These are phyloP conservation scores for Trididemnum clinides DNA, from an alignment of 23 tunicate genomes.

Conservation along the genomic window DNA sequence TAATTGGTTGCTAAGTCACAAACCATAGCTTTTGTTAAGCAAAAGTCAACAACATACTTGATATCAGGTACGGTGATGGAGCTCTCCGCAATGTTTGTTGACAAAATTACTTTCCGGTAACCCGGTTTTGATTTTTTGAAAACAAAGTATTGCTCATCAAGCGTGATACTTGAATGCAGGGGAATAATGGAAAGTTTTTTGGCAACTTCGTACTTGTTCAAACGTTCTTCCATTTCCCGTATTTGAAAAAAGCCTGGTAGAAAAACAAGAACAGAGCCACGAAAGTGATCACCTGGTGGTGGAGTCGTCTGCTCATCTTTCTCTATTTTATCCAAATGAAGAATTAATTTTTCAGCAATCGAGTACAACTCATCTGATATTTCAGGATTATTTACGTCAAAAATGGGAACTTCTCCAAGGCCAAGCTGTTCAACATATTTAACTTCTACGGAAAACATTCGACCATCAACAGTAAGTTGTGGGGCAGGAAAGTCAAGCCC, in stretches of 20 bases:
- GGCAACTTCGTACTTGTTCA: constrained; percentile 35
- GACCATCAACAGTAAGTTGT: neutral
- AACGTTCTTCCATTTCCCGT: constrained; percentile 61
- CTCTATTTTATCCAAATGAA: constrained; percentile 64
- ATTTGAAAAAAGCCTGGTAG: constrained; percentile 77
- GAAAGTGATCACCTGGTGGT: neutral
- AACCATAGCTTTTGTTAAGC: constrained; percentile 70
- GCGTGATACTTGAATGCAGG: constrained; percentile 77
- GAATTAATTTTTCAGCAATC: constrained; percentile 59
- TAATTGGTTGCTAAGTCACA: constrained; percentile 79
- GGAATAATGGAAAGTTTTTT: constrained; percentile 63
- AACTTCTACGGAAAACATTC: constrained; percentile 55
- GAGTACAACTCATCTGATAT: constrained; percentile 54
- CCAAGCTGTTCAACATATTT: constrained; percentile 78
- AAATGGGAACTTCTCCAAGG: constrained; percentile 33
- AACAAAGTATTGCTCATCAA: constrained; percentile 73
- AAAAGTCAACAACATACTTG: constrained; percentile 90
- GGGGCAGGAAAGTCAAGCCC: constrained; percentile 26
- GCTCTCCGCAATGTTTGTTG: constrained; percentile 97
- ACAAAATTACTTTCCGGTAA: constrained; percentile 78
- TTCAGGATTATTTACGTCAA: constrained; percentile 49
- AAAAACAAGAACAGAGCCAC: constrained; percentile 86
- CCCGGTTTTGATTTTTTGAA: constrained; percentile 56
- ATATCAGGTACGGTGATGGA: constrained; percentile 95
- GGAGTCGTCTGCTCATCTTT: neutral